Base-by-base conservation (phyloP, 2,797 vertebrate species). In the Epinephelus malabaricus region DNA sequence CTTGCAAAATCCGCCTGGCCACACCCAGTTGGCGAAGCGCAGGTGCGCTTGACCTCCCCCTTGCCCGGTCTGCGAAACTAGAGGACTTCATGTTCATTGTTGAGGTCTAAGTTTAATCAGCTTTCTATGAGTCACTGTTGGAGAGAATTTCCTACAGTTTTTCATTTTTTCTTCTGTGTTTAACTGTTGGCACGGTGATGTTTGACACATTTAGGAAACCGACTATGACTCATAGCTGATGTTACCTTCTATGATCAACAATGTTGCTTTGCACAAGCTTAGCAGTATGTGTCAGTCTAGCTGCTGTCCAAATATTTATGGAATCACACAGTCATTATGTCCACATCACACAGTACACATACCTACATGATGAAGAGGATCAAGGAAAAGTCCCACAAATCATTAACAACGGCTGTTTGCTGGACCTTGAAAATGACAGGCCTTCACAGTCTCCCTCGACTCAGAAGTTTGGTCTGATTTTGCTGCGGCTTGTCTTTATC, bases 161-260 rank as follows among this genome's bases (percentile, higher is more conserved):
- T 12, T 67, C 5, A 17, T 2, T n/a, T 38, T 55, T 15, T 15
- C 4, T 47, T 34, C 14, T 34, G 30, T 51, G 13, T 13, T 46
- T 4, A 8, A 11, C 7, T 7, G 12, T 53, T 54, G n/a, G 49
- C 5, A 1, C 11, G 8, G 1, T 3, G 14, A 10, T 13, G 12
- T 66, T 21, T 38, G 0, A 66, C 18, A 1, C 6, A 19, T 60
- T 2, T 6, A 23, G 6, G 34, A 50, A 40, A 13, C 2, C 6
- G 0, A 4, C 34, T 12, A 1, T 69, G 53, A 46, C 40, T 69
- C 67, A 11, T 11, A 9, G 13, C 6, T 3, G 1, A 1, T 1
- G 3, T 12, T 2, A 25, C 2, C 2, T 10, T 11, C 3, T 2
- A 9, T 18, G 2, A 25, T 18, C 6, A 5, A 43, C 3, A 19